Base-by-base conservation (phyloP, 2,113 vertebrate genomes). In the Atrichornis clamosus region DNA sequence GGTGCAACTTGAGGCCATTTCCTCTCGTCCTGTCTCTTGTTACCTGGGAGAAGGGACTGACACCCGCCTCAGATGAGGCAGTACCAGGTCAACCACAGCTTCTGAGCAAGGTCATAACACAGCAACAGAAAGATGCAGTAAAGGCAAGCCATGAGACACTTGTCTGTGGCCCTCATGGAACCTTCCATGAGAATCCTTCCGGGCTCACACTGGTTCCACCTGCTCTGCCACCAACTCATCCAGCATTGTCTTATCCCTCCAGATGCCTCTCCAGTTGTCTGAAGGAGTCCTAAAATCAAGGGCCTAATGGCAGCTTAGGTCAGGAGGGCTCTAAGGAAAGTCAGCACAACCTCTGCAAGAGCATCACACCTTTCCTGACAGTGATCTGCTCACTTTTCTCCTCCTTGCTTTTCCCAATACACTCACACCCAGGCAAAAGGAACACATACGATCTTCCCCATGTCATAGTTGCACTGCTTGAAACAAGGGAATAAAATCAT, bases 141-240 rank as follows among this genome's bases (percentile, higher is more conserved):
- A 60, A 76, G 30, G 24, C 30, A 87, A 89, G 24, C 11, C n/a
- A 22, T 0, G 52, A 68, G 37, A 60, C 30, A 47, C 16, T n/a
- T 7, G 1, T 53, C 24, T 41, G 30, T 24, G n/a, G 41, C 16
- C 13, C 24, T 77, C 32, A 7, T 2, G 10, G 37, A 60, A 56
- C 26, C 32, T 79, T 76, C 49, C 4, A 1, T 3, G 12, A 10
- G 27, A 95, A 53, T 56, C 8, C 47, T 55, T 56, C 50, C 1
- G 0, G 41, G 39, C 22, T 96, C 11, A 44, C 15, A 53, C 17
- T 0, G 4, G 19, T 18, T 80, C 24, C 11, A 75, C 10, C 4
- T 0, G 1, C 32, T 59, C 0, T 1, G 37, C n/a, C 52, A 76
- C 1, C 33, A 89, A 46, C 13, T 65, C 46, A 53, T 2, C 30